A percentile compares a stretch with the other conserved stretches of the same genome.
These are phyloP conservation scores for Archivesica marissinica DNA, from an alignment of 1,140 invertebrate species.

Conservation along the genomic window DNA sequence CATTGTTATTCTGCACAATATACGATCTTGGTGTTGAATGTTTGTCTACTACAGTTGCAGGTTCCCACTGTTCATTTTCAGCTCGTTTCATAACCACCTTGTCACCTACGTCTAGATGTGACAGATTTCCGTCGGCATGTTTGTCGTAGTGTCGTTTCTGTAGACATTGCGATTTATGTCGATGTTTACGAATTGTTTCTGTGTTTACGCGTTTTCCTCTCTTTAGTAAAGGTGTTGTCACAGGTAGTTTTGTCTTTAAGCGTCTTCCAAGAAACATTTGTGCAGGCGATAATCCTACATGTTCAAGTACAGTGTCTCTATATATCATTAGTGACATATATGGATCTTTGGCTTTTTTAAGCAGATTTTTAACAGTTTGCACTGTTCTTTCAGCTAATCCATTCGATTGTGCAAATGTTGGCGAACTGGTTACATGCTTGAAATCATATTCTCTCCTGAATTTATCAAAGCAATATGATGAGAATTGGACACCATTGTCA, in stretches of 20 bases:
- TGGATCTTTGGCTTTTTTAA: slow-evolving; percentile 50
- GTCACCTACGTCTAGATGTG: too few species aligned
- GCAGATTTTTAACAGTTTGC: slow-evolving; percentile 60
- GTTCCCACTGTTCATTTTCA: slow-evolving; percentile 15
- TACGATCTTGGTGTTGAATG: slow-evolving; percentile 42
- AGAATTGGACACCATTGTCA: slow-evolving; percentile 70
- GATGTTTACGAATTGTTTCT: neutral
- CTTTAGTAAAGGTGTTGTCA: slow-evolving; percentile 16
- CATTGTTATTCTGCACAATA: slow-evolving; percentile 20
- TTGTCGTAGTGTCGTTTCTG: too few species aligned
- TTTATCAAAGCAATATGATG: slow-evolving; percentile 38
- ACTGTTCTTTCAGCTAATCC: slow-evolving; percentile 65
- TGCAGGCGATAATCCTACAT: slow-evolving; percentile 8
- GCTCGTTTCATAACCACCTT: slow-evolving; percentile 27
- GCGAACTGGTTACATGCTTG: slow-evolving; percentile 60
- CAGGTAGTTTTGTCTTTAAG: slow-evolving; percentile 23
- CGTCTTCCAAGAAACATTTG: slow-evolving; percentile 26
- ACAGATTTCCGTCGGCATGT: too few species aligned
- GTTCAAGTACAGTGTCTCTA: slow-evolving; percentile 30
- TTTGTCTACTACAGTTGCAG: slow-evolving; percentile 8
- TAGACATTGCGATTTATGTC: neutral
- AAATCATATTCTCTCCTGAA: slow-evolving; percentile 64
- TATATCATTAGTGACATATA: slow-evolving; percentile 36
- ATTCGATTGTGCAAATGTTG: slow-evolving; percentile 58
- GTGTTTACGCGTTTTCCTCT: neutral